Evolutionary conservation across 2,888 invertebrate species (phyloP).

Genomic region (Craniophora ligustri): DNA sequence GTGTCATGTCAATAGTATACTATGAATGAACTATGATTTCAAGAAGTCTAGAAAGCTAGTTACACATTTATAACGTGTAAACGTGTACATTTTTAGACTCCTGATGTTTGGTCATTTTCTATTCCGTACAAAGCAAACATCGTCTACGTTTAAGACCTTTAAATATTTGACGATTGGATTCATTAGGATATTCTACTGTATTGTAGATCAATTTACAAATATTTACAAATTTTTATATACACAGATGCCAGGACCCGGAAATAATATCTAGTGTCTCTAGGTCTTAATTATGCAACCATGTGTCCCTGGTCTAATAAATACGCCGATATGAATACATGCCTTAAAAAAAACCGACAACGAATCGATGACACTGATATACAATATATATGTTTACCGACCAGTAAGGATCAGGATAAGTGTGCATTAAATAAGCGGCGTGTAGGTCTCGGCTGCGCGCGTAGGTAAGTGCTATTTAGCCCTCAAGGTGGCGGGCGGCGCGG

Average conservation of each 20-base stretch:
- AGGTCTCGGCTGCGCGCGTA: constrained; percentile 62
- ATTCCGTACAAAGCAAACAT: no score
- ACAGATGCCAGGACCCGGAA: no score
- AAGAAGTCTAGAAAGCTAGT: not conserved
- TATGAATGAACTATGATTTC: not conserved
- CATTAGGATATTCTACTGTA: no score
- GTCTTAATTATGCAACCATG: not conserved
- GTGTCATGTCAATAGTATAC: not conserved
- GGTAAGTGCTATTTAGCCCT: constrained; percentile 87
- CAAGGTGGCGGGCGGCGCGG: constrained; percentile 83
- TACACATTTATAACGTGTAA: no score
- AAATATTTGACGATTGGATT: no score
- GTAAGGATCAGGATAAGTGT: constrained; percentile 61
- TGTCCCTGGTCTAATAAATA: not conserved
- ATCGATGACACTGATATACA: constrained; percentile 28
- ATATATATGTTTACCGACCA: constrained; percentile 32
- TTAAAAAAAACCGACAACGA: constrained; percentile 13
- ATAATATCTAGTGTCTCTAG: no score
- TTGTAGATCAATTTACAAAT: no score
- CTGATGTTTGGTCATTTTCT: no score
- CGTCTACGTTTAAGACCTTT: no score
- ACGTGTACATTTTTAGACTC: no score
- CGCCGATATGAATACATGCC: not conserved
- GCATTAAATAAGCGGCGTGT: constrained; percentile 68
- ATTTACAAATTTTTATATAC: no score